Evolutionary conservation across 2,888 invertebrate species (phyloP), one percentile per base, ranked within the genome.

Genomic region (Polymixis lichenea): DNA sequence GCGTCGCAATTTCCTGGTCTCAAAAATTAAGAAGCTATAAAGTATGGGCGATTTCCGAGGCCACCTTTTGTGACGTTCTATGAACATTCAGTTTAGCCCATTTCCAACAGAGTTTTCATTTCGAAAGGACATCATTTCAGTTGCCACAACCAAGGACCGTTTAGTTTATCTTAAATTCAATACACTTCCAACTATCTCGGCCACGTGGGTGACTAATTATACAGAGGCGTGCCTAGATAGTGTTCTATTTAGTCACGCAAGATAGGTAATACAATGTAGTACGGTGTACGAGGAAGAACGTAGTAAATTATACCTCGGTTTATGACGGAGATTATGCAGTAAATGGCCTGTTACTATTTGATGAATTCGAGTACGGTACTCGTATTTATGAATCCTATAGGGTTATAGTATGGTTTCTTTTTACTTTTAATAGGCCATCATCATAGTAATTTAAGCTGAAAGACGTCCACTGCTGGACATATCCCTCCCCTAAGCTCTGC

Each of bases 181-280:
- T 70, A 55, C 3, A 51, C 74, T 15, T 43, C 22, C 25, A 28
- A 58, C 38, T 56, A 56, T 53, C n/a, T 38, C 6, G 43, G n/a
- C 60, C 77, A 83, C 82, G 77, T 77, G 85, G 70, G 77, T 83
- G 81, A 74, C 68, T 55, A 69, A 82, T 62, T 55, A 56, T n/a
- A 58, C 58, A 32, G 66, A 25, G 56, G 53, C 51, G 58, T 56
- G 82, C 53, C 67, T 75, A 77, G 77, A 72, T 70, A 81, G 38
- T 62, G 58, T n/a, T 70, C 28, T 55, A 53, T 51, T 83, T 81
- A 77, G 77, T 85, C 85, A 85, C 70, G 51, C 60, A 17, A 67
- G 28, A 60, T 66, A 51, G 28, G 56, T 66, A 51, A 19, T 28
- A 72, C 72, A 67, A 70, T 62, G 77, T 81, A 70, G 62, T 67